Conservation (phyloP, 2,797 vertebrate genomes). For the Enteromius afrohamiltoni region DNA sequence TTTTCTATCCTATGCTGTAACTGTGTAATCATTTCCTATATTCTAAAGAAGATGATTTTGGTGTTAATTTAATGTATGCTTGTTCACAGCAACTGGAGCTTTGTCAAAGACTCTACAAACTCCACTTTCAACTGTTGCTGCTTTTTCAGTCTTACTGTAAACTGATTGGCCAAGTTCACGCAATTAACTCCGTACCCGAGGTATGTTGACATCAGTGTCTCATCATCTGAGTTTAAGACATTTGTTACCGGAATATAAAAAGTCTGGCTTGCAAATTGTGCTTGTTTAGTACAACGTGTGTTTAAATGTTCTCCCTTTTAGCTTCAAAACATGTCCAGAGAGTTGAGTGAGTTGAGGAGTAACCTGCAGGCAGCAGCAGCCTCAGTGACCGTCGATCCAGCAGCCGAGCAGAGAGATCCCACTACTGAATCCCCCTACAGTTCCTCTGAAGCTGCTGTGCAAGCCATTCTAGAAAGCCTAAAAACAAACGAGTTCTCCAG, state of each 20-base stretch:
- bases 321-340: constrained; percentile 94
- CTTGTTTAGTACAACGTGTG: background rate
- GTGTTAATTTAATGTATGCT: background rate
- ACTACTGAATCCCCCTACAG: constrained; percentile 69
- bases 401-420: constrained; percentile 32
- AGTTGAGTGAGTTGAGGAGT: constrained; percentile 89
- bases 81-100: constrained; percentile 92
- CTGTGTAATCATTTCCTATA: background rate
- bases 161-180: constrained; percentile 93
- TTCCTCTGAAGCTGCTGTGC: constrained; percentile 88
- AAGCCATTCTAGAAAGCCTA: constrained; percentile 91
- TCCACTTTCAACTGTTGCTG: constrained; percentile 97
- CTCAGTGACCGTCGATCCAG: constrained; percentile 75
- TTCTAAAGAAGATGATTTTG: background rate
- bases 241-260: background rate
- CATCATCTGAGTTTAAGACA: background rate
- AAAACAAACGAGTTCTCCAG: constrained; percentile 85
- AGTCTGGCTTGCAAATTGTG: background rate
- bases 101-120: constrained; percentile 97
- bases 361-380: constrained; percentile 86
- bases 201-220: constrained; percentile 71
- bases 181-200: constrained; percentile 90
- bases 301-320: constrained; percentile 61
- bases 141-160: constrained; percentile 99
- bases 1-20: background rate